Evolutionary conservation across 2,888 invertebrate genomes (phyloP).

Genomic region (Drosophila neonasuta): DNA sequence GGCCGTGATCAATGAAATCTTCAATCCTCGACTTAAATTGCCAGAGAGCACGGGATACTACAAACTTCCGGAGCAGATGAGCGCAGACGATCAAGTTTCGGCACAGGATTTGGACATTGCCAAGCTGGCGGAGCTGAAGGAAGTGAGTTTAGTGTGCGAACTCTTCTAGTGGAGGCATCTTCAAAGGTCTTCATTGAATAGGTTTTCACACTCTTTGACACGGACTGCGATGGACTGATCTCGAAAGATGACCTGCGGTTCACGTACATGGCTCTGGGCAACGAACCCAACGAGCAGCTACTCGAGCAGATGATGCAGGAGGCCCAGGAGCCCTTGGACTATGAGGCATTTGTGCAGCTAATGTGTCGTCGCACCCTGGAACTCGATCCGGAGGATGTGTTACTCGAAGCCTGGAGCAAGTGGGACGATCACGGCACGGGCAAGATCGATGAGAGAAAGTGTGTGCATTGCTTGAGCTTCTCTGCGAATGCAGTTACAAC

Average conservation of each 20-base stretch:
- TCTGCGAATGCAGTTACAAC: neutral
- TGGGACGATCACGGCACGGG: conserved; percentile 86
- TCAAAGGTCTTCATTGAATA: conserved; percentile 60
- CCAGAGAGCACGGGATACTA: conserved; percentile 80
- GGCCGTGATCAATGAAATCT: conserved; percentile 81
- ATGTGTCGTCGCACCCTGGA: conserved; percentile 85
- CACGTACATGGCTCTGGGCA: conserved; percentile 85
- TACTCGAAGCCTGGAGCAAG: conserved; percentile 85
- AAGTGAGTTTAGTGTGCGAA: conserved; percentile 82
- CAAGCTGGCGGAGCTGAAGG: conserved; percentile 86
- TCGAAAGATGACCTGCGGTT: conserved; percentile 86
- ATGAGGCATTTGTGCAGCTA: conserved; percentile 85
- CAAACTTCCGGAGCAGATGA: conserved; percentile 77
- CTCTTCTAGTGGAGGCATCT: neutral
- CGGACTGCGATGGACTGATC: conserved; percentile 86
- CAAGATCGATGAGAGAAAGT: conserved; percentile 86
- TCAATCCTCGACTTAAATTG: conserved; percentile 80
- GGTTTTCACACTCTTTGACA: conserved; percentile 86
- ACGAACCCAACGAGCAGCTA: conserved; percentile 84
- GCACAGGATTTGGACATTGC: conserved; percentile 85
- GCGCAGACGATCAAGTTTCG: conserved; percentile 82
- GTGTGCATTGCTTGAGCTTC: conserved; percentile 43
- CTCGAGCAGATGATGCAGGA: conserved; percentile 86
- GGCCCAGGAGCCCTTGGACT: conserved; percentile 85
- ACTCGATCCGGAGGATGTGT: conserved; percentile 86